These are phyloP conservation scores for Bugula neritina DNA, from an alignment of 2,888 invertebrate genomes.

Conservation along the genomic window DNA sequence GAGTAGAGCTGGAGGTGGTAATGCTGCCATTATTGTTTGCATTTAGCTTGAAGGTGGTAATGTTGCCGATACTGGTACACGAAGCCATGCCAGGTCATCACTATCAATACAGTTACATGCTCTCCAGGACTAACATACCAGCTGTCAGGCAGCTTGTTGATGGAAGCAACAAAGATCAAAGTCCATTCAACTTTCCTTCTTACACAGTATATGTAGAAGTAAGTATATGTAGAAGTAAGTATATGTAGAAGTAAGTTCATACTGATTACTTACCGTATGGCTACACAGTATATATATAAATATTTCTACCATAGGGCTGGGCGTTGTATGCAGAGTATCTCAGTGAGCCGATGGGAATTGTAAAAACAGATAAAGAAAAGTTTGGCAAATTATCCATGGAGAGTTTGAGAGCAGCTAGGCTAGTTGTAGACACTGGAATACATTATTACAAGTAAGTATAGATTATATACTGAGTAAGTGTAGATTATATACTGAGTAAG, in stretches of 20 bases:
- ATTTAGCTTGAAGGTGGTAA: slow-evolving; percentile 39
- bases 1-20: too few relatives aligned
- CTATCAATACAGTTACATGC: slow-evolving; percentile 33
- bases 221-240: background rate
- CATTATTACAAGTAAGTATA: slow-evolving; percentile 30
- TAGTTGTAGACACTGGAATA: slow-evolving; percentile 46
- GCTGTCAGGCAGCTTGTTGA: background rate
- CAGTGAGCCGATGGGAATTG: slow-evolving; percentile 48
- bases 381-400: slow-evolving; percentile 35
- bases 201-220: background rate
- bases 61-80: slow-evolving; percentile 39
- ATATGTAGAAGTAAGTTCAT: background rate
- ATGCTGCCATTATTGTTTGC: too few relatives aligned
- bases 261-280: too few relatives aligned
- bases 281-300: too few relatives aligned
- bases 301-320: slow-evolving; percentile 54
- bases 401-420: slow-evolving; percentile 42
- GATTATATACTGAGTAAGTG: background rate
- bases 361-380: slow-evolving; percentile 14
- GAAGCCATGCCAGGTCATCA: slow-evolving; percentile 43
- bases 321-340: slow-evolving; percentile 47
- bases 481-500: background rate
- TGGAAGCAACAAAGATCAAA: background rate
- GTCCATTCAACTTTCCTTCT: slow-evolving; percentile 2
- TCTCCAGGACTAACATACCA: background rate